Base-by-base conservation (phyloP, 1,140 invertebrate genomes). In the Drosophila murphyi region DNA sequence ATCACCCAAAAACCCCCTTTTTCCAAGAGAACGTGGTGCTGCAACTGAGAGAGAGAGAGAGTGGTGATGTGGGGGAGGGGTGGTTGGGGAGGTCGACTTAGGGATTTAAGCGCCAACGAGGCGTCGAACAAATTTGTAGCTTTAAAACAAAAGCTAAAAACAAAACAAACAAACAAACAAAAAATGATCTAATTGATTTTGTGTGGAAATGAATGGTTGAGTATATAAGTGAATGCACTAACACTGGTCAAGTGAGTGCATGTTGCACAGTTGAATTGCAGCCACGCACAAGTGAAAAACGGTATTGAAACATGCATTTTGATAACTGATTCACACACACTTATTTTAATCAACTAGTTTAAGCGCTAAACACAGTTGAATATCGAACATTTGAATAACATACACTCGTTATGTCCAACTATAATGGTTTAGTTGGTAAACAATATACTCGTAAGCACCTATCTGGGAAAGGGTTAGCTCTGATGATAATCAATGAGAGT, bases 111-210 rank as follows among this genome's bases (percentile, higher is more conserved):
- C 82, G 87, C 45, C 61, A 69, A 47, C 60, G 76, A 87, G 82
- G 82, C 82, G 82, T 87, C 76, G 83, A 82, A 81, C 72, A 70
- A 87, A 88, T 87, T 87, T 87, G 83, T 87, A 71, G 79, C 74
- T 78, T 87, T 71, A 74, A 72, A 76, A 81, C 55, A 54, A 43
- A 37, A 45, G 28, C 43, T 41, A 59, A 39, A 1, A 56, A 32
- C 6, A 35, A 45, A 3, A 29, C 43, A 31, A 51, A 47, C 34
- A 31, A 51, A 28, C 28, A 45, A 48, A 41, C 35, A 56, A 72
- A 41, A 57, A 35, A 29, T 51, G 51, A 51, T 61, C 72, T 72
- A 80, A 83, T 77, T 77, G 61, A 83, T 83, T 82, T 79, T 76
- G 76, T 68, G 56, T 59, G 37, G 20, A 61, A 75, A 56, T 71